Evolutionary conservation across 2,888 invertebrate genomes (phyloP), one percentile per base, ranked within the genome.

Genomic region (Eretmocerus hayati): DNA sequence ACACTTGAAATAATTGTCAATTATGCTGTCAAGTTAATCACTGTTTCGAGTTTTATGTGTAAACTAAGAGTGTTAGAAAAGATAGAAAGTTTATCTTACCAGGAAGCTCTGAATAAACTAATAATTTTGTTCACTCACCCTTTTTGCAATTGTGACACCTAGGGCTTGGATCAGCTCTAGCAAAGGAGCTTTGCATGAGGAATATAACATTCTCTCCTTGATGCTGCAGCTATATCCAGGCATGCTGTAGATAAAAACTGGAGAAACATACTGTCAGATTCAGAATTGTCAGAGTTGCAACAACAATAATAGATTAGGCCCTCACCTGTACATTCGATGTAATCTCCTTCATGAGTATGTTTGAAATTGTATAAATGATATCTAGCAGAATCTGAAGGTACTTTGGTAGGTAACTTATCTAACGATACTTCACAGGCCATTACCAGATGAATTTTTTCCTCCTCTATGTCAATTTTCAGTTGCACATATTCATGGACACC

Each of bases 161-260:
- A 89, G 74, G 42, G 81, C 80, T 62, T 88, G 83, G 53, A 96
- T 83, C 16, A 84, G 81, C 55, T 90, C 87, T 45, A 94, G 76
- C 56, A 99, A 83, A 16, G 93, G 90, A 52, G 84, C 89, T 73
- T 96, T 97, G 74, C 96, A 96, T 64, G 95, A 95, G 1, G 97
- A 96, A 73, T 97, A 99, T 68, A 99, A 77, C 99, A 99, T 99
- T 59, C 96, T 79, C 70, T 99, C 97, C 66, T 93, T 96, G 61
- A 99, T 92, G 54, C 93, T 86, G 71, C 93, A 94, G 54, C 79
- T 86, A 72, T 94, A 95, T 4, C 96, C 95, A 4, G 99, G 97
- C 90, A 99, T 94, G 8, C 96, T 94, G 75, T 99, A 99, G 64
- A 99, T 90, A 73, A 99, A 99, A 53, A 99, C 91, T 91, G 75